A percentile compares a stretch with the other conserved stretches of the same genome.
These are phyloP conservation scores for Lynx canadensis DNA, from an alignment of 2,113 vertebrate species.

Conservation along the genomic window DNA sequence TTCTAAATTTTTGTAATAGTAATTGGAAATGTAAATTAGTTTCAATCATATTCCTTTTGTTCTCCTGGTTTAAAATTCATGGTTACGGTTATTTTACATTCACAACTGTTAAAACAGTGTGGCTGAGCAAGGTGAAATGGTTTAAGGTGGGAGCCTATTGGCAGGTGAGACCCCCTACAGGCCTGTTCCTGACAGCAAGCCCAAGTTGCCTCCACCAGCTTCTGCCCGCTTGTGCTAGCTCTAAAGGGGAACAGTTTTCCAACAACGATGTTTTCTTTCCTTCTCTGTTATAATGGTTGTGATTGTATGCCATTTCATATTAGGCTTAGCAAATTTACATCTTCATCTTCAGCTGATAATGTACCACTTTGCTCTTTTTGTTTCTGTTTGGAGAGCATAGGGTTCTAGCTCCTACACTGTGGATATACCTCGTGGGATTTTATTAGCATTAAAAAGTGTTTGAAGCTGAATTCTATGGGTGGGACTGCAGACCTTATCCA, in stretches of 20 bases:
- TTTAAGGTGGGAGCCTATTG: constrained; percentile 60
- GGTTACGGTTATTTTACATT: constrained; percentile 75
- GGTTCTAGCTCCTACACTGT: background rate
- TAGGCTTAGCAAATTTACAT: constrained; percentile 35
- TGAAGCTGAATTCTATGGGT: constrained; percentile 12
- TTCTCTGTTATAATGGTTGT: constrained; percentile 7
- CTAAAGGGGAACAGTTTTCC: background rate
- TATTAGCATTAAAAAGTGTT: constrained; percentile 8
- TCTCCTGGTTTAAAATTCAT: constrained; percentile 71
- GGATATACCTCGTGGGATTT: background rate
- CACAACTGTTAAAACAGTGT: constrained; percentile 68
- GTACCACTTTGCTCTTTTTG: background rate
- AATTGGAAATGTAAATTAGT: constrained; percentile 79
- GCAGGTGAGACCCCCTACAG: constrained; percentile 62
- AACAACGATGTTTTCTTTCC: constrained; percentile 26
- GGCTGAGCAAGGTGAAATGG: constrained; percentile 68
- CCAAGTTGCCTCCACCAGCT: background rate
- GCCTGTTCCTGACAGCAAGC: constrained; percentile 44
- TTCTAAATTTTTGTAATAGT: constrained; percentile 71
- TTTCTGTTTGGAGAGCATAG: constrained; percentile 12
- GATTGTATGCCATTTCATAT: constrained; percentile 10
- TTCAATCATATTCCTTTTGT: constrained; percentile 75
- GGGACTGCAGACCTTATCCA: background rate
- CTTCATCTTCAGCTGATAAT: constrained; percentile 6
- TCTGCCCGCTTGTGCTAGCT: constrained; percentile 37